A percentile compares a stretch with the other conserved stretches of the same genome.
phyloP scores from a whole-genome alignment of 2,888 invertebrate genomes.

The Parnassius mnemosyne region DNA sequence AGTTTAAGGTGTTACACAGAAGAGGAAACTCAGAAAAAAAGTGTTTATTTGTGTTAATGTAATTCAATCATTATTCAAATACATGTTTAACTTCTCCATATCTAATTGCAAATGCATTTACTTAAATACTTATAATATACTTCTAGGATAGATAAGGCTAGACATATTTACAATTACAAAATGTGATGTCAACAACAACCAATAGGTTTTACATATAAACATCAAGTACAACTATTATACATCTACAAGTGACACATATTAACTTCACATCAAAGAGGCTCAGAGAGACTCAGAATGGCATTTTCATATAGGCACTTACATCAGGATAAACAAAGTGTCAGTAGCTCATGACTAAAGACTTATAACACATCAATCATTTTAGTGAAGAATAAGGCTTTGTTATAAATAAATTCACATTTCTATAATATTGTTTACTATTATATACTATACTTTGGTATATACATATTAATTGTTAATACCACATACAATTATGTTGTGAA shows the following conservation, averaged over 20 bases:
- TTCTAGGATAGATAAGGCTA: background rate
- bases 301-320: background rate
- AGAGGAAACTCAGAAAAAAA: too few species aligned
- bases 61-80: background rate
- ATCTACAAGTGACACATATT: background rate
- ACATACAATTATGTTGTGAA: too few species aligned
- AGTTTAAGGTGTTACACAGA: too few species aligned
- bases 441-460: too few species aligned
- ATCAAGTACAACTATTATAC: background rate
- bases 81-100: conserved; percentile 4
- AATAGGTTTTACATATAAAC: background rate
- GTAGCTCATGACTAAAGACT: background rate
- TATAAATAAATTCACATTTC: too few species aligned
- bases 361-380: background rate
- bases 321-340: background rate
- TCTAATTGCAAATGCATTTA: conserved; percentile 9
- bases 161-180: background rate
- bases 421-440: too few species aligned
- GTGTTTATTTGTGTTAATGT: too few species aligned
- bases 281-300: background rate
- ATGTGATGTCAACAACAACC: conserved; percentile 3
- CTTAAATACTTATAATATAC: conserved; percentile 3
- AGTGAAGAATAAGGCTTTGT: too few species aligned
- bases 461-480: too few species aligned
- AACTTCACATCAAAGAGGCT: background rate